Base-by-base conservation (phyloP, 1,140 invertebrate species). In the Listronotus bonariensis region DNA sequence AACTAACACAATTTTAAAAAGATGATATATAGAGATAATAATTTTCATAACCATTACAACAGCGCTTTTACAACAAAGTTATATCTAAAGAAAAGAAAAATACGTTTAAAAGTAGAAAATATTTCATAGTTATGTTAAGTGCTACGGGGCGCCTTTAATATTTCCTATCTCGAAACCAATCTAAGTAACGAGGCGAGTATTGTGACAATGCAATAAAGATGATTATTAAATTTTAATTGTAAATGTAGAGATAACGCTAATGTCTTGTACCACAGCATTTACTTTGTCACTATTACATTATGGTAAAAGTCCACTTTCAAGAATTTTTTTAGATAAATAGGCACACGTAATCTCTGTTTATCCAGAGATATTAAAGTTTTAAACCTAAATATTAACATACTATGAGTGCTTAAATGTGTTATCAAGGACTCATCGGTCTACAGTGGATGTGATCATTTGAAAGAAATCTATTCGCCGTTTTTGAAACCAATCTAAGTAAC, bases 11-110 rank as follows among this genome's bases (percentile, higher is more conserved):
- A 17, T 46, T 46, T 46, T 17, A 52, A 52, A 49, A 32, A 52
- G 18, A 52, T 52, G 20, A 34, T 34, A 15, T 52, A 52, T 52
- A 26, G 49, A 52, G 49, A 52, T 52, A 52, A 52, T 52, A 52
- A 49, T 52, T 52, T 52, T 52, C 49, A 52, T 52, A 52, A 34
- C 17, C 15, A 38, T n/a, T 45, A 41, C 12, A 55, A 32, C 34
- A 57, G 15, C 7, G 20, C 18, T 18, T 15, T 55, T 15, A 36
- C 20, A 55, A 34, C 38, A 55, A 42, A 42, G 17, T 36, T 41
- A 55, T 34, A 38, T 55, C 38, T 55, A 17, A n/a, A 43, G 53
- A 55, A 31, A 34, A 42, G 36, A 55, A 55, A 55, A 55, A 36
- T 55, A 20, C 32, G 15, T 38, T 42, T 20, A 6, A 45, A 15